Percentiles rank a stretch among this genome's conserved stretches.
Conservation (phyloP, 2,888 invertebrate genomes). For the Zygothrica quintamaculata region DNA sequence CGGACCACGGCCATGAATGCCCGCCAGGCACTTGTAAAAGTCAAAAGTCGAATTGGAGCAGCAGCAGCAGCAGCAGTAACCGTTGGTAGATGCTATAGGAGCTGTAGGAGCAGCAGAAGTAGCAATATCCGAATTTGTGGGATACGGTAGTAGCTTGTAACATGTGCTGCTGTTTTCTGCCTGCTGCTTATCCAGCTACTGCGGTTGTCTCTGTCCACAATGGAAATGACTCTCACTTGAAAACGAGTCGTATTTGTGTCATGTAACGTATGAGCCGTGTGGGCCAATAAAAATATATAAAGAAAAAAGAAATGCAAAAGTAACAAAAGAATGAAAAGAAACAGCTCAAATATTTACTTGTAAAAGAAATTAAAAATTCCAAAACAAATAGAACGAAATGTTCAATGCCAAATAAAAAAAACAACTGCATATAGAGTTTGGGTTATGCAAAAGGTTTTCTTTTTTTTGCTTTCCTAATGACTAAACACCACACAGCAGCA, state of each 20-base stretch:
- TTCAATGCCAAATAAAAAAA: slow-evolving; percentile 8
- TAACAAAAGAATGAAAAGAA: slow-evolving; percentile 15
- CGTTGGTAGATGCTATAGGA: not conserved
- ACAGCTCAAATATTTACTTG: no score
- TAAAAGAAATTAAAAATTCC: slow-evolving; percentile 27
- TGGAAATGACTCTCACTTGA: slow-evolving; percentile 69
- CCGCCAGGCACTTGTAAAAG: slow-evolving; percentile 60
- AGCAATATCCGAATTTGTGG: not conserved
- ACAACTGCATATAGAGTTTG: not conserved
- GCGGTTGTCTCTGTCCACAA: slow-evolving; percentile 57
- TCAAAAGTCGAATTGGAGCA: slow-evolving; percentile 52
- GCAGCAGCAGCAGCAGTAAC: slow-evolving; percentile 1
- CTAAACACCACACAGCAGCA: not conserved
- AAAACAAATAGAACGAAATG: slow-evolving; percentile 7
- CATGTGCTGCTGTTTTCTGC: slow-evolving; percentile 53
- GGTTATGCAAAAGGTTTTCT: no score
- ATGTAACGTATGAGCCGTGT: slow-evolving; percentile 53
- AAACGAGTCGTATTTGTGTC: slow-evolving; percentile 47
- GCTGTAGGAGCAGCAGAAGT: not conserved
- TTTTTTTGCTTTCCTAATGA: no score
- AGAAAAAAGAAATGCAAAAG: slow-evolving; percentile 11
- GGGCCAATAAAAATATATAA: slow-evolving; percentile 23
- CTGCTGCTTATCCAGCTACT: slow-evolving; percentile 1
- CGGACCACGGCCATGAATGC: slow-evolving; percentile 41
- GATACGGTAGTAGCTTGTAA: slow-evolving; percentile 36